A percentile compares a stretch with the other conserved stretches of the same genome.
Evolutionary conservation across 2,797 vertebrate genomes (phyloP).

Genomic region (Picus viridis): DNA sequence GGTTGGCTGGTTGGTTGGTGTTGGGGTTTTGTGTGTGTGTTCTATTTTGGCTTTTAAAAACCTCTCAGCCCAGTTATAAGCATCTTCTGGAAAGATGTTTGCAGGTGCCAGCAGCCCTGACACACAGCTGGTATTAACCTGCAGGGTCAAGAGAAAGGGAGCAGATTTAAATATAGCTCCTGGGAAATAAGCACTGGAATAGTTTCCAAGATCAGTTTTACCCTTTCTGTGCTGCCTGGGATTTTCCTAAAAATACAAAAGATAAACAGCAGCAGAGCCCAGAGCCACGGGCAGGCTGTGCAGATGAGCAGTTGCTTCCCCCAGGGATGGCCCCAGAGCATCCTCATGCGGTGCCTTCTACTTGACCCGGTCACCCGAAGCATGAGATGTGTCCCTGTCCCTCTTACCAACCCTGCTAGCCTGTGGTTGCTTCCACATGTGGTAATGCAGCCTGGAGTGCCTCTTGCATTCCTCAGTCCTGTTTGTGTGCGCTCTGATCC

Average conservation of each 20-base stretch:
- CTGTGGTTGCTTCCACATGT: not conserved
- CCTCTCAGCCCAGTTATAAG: not conserved
- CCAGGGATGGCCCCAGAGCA: not conserved
- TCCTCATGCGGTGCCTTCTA: not conserved
- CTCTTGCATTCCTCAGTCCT: not conserved
- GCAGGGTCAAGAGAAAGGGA: not conserved
- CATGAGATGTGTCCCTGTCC: not conserved
- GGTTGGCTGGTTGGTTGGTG: not conserved
- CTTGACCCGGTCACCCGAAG: not conserved
- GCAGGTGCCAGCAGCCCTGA: not conserved
- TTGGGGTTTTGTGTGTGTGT: no score
- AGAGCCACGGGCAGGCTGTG: not conserved
- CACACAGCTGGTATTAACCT: constrained; percentile 11
- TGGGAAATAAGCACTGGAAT: constrained; percentile 8
- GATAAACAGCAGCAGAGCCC: not conserved
- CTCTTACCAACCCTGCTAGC: not conserved
- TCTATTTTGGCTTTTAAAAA: no score
- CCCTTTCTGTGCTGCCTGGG: not conserved
- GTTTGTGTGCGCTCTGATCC: not conserved
- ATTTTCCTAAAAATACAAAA: not conserved
- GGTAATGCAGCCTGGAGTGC: not conserved
- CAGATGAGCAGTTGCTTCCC: not conserved
- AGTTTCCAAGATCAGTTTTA: not conserved
- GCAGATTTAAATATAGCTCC: constrained; percentile 1
- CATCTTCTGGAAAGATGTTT: not conserved